These are phyloP conservation scores for Corydoras maculifer DNA, from an alignment of 2,113 vertebrate species.

Conservation along the genomic window DNA sequence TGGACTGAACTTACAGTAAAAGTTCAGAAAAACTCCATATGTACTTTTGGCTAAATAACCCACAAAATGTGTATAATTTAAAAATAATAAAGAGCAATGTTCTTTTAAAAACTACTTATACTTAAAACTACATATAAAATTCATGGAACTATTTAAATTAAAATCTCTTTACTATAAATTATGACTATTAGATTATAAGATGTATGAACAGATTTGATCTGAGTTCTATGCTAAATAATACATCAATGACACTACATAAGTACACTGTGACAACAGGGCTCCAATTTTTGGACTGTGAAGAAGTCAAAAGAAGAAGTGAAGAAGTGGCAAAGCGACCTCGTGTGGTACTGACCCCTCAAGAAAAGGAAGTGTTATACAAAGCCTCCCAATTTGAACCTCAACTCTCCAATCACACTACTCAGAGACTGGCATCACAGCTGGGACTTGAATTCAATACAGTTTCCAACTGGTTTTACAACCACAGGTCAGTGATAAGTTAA, in stretches of 20 bases:
- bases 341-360: constrained; percentile 83
- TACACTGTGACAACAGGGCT: constrained; percentile 72
- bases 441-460: constrained; percentile 93
- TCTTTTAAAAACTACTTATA: constrained; percentile 79
- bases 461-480: constrained; percentile 99
- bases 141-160: too few relatives aligned
- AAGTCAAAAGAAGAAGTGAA: neutral
- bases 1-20: constrained; percentile 97
- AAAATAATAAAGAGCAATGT: constrained; percentile 95
- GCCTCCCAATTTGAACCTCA: constrained; percentile 91
- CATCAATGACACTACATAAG: constrained; percentile 73
- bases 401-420: constrained; percentile 90
- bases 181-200: neutral
- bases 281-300: constrained; percentile 68
- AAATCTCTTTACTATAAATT: too few relatives aligned
- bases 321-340: constrained; percentile 74
- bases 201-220: constrained; percentile 52
- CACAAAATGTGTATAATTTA: constrained; percentile 92
- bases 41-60: constrained; percentile 93
- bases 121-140: neutral
- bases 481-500: constrained; percentile 68
- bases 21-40: constrained; percentile 74
- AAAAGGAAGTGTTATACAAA: constrained; percentile 85
- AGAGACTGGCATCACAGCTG: constrained; percentile 87
- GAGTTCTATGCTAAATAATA: constrained; percentile 78